Base-by-base conservation (phyloP, 2,888 invertebrate genomes). In the Plagiodera versicolora region DNA sequence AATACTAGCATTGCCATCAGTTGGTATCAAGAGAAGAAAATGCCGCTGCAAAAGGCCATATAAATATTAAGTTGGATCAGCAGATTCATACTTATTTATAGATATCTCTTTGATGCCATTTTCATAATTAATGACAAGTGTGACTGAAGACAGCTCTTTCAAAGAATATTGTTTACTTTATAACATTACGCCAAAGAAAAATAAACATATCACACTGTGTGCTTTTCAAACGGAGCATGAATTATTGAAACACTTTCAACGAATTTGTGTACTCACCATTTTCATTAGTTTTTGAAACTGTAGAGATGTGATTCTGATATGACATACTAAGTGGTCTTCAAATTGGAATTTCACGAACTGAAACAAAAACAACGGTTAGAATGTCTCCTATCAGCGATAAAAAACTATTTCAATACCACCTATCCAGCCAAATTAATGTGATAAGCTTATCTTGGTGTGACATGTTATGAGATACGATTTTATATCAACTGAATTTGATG, bases 311-410 rank as follows among this genome's bases (percentile, higher is more conserved):
- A 56, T 61, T 63, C 50, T 62, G 60, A 61, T 67, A 69, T 19
- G 71, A 63, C 72, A 72, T 72, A 56, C 60, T 70, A 58, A 51
- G 19, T 45, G 51, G 65, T 60, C 60, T 55, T 70, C 67, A 62
- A 46, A 66, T 63, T 54, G 56, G 61, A 71, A 67, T 70, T 45
- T 65, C 47, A 46, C 32, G 19, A 48, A 61, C 71, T 71, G 64
- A 19, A 70, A 70, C 50, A 56, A 60, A 61, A 39, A 39, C 14
- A 39, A n/a, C n/a, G n/a, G n/a, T n/a, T n/a, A n/a, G n/a, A n/a
- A n/a, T n/a, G n/a, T n/a, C n/a, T n/a, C n/a, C n/a, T n/a, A n/a
- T n/a, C n/a, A n/a, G n/a, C n/a, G n/a, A n/a, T n/a, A n/a, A n/a
- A n/a, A n/a, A n/a, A n/a, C n/a, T n/a, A n/a, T n/a, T n/a, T n/a